phyloP scores from a whole-genome alignment of 2,113 vertebrate species.

The Myodes glareolus region DNA sequence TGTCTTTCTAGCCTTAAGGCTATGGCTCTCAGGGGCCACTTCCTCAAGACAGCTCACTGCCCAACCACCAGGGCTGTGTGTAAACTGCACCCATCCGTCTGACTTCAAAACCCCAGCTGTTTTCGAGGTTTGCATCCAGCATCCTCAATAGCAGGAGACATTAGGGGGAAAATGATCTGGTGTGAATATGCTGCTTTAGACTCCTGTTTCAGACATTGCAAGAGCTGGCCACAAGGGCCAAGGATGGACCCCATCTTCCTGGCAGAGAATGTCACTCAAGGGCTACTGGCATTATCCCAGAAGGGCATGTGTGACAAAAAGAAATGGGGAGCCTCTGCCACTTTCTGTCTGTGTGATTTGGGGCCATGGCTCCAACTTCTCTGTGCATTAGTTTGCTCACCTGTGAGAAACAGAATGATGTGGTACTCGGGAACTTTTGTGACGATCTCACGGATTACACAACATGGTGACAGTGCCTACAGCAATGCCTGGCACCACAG shows the following conservation, averaged over 20 bases:
- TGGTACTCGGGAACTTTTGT: neutral
- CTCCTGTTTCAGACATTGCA: neutral
- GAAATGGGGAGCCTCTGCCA: neutral
- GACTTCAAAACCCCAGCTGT: neutral
- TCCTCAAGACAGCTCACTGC: neutral
- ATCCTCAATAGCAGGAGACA: neutral
- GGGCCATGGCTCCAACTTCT: neutral
- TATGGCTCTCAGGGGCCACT: neutral
- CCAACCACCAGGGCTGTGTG: neutral
- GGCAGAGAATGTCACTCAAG: neutral
- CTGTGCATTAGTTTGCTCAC: neutral
- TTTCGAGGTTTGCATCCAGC: neutral
- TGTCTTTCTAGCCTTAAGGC: neutral
- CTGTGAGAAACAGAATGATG: neutral
- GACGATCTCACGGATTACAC: neutral
- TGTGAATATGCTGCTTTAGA: no score
- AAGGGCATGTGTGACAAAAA: neutral
- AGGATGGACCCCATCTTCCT: accelerated
- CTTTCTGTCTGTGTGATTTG: constrained; percentile 5
- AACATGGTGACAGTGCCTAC: neutral
- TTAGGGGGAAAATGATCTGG: neutral
- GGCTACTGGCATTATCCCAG: neutral
- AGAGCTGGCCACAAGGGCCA: neutral
- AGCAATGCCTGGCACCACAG: neutral
- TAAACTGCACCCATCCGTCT: neutral